A percentile compares a stretch with the other conserved stretches of the same genome.
Conservation (phyloP, 1,140 invertebrate genomes). For the Lutraria rhynchaena region DNA sequence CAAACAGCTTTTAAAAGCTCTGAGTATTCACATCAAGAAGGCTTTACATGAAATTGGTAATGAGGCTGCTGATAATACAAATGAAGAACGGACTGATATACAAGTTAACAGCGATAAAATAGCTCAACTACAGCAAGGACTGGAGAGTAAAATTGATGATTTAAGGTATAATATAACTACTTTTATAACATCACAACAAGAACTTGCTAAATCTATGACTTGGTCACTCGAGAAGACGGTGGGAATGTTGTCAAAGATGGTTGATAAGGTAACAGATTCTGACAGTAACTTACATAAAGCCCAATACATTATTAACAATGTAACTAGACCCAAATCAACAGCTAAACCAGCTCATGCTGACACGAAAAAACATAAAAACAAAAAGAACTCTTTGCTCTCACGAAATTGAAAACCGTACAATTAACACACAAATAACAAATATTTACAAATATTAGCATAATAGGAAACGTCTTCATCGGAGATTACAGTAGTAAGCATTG, state of each 20-base stretch:
- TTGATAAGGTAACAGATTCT: neutral
- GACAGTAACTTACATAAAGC: too few relatives aligned
- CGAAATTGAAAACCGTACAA: too few relatives aligned
- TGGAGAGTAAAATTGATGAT: conserved; percentile 10
- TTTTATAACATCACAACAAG: conserved; percentile 7
- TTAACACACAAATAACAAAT: too few relatives aligned
- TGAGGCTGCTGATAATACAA: neutral
- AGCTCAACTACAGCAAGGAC: neutral
- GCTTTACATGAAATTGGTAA: neutral
- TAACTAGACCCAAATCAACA: too few relatives aligned
- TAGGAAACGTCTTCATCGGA: too few relatives aligned
- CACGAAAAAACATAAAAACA: too few relatives aligned
- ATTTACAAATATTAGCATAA: too few relatives aligned
- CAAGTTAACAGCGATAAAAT: conserved; percentile 7
- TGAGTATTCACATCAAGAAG: neutral
- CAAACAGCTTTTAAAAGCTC: neutral
- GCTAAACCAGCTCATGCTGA: too few relatives aligned
- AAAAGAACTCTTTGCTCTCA: too few relatives aligned
- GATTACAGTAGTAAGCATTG: too few relatives aligned
- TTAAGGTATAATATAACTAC: conserved; percentile 1
- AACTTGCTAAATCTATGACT: neutral
- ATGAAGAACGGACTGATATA: conserved; percentile 9
- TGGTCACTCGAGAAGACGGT: neutral
- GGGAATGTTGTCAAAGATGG: conserved; percentile 1
- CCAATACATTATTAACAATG: too few relatives aligned